Percentiles rank a stretch among this genome's conserved stretches.
These are phyloP conservation scores for Drosophila quadrilineata DNA, from an alignment of 1,140 invertebrate species.

Conservation along the genomic window DNA sequence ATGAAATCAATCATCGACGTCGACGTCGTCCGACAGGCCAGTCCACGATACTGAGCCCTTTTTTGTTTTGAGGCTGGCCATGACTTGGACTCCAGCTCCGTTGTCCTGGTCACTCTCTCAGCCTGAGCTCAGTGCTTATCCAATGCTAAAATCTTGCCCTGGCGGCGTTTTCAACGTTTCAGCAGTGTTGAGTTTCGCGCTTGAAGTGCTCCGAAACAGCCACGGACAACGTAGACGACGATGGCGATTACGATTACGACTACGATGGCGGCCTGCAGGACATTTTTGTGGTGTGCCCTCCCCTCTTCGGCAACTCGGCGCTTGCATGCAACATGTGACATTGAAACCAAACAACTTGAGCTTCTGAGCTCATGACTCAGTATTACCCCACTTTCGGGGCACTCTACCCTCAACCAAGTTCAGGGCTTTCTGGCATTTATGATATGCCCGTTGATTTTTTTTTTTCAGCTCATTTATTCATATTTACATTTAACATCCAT, in stretches of 20 bases:
- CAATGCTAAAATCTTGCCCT: conserved; percentile 64
- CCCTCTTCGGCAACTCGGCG: neutral
- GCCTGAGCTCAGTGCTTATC: conserved; percentile 50
- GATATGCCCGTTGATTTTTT: conserved; percentile 1
- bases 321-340: conserved; percentile 70
- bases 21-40: conserved; percentile 48
- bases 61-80: conserved; percentile 22
- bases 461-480: conserved; percentile 75
- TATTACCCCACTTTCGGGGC: neutral
- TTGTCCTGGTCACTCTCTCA: conserved; percentile 33
- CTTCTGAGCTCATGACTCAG: conserved; percentile 29
- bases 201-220: conserved; percentile 60
- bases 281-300: neutral
- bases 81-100: conserved; percentile 15
- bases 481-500: conserved; percentile 79
- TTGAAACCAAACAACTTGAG: conserved; percentile 57
- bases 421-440: conserved; percentile 44
- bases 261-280: conserved; percentile 47
- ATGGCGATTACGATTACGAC: conserved; percentile 15
- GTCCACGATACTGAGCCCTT: conserved; percentile 5
- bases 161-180: conserved; percentile 46
- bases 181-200: conserved; percentile 74
- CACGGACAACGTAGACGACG: neutral
- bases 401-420: conserved; percentile 1
- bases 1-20: conserved; percentile 79